Base-by-base conservation (phyloP, 2,888 invertebrate species). In the Gryllus longicercus region DNA sequence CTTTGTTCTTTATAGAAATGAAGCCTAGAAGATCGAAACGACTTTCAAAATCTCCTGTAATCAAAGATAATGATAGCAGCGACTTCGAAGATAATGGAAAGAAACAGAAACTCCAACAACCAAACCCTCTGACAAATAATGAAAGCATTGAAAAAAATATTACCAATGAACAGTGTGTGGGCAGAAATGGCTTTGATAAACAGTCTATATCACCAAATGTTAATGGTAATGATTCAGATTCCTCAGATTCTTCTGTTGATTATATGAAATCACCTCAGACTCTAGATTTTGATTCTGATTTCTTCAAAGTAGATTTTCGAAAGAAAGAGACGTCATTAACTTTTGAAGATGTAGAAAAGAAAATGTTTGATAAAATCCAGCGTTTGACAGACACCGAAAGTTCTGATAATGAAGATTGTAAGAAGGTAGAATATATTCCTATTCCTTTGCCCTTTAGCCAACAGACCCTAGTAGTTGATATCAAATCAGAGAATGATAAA, bases 231-330 rank as follows among this genome's bases (percentile, higher is more conserved):
- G 63, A 63, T 18, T 63, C 63, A 63, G 85, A 84, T 81, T 83
- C 81, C 81, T 86, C 86, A 0, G 87, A 86, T 81, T 90, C 91
- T 81, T 90, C 89, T 74, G 79, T 81, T 81, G 88, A 88, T 76
- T 90, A 90, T 84, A 84, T 91, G 63, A 88, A 90, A 11, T 87
- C 89, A 80, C 88, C 89, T 0, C 87, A 88, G 81, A 88, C 91
- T 84, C 85, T 91, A 16, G 88, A 92, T 85, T 85, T 91, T 8
- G 87, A 88, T 81, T 90, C 91, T 1, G 87, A 87, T 79, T 91
- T 90, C 84, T 91, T 91, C 82, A 86, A 84, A 81, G 78, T 82
- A 11, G 78, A 82, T 80, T 63, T 63, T n/a, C 3, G n/a, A 63
- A 83, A 84, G 78, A 80, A 81, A 50, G 79, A 83, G 74, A 74